Conservation (phyloP, 2,113 vertebrate genomes). For the Casuarius casuarius region DNA sequence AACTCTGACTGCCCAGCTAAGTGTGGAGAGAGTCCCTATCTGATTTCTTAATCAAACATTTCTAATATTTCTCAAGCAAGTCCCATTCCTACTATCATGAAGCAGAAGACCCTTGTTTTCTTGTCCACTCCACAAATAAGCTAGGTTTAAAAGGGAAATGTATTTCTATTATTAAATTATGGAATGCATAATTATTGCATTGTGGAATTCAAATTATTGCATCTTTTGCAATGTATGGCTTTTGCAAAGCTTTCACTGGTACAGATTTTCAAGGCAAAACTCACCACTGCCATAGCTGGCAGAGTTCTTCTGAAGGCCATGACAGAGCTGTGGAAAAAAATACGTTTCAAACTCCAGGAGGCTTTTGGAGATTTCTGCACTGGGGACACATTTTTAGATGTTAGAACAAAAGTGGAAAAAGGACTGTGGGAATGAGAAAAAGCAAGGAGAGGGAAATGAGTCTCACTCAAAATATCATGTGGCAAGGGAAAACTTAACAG, state of each 20-base stretch:
- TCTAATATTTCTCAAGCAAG: neutral
- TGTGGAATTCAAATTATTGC: neutral
- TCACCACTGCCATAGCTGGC: neutral
- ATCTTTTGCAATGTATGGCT: neutral
- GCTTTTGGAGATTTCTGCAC: neutral
- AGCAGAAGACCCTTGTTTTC: neutral
- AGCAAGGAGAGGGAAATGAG: neutral
- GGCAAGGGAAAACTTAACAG: neutral
- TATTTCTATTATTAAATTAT: neutral
- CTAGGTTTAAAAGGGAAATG: neutral
- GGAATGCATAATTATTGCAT: neutral
- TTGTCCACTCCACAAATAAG: neutral
- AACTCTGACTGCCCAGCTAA: neutral
- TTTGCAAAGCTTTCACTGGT: neutral
- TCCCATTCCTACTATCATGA: neutral
- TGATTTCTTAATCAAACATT: neutral
- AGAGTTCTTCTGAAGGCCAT: neutral
- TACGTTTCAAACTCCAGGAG: neutral
- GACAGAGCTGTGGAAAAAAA: neutral
- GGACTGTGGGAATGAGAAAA: neutral
- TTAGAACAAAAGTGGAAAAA: neutral
- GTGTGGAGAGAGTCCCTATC: neutral
- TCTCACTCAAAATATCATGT: neutral
- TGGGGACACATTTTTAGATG: neutral
- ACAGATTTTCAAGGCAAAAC: neutral